A percentile compares a stretch with the other conserved stretches of the same genome.
Conservation (phyloP, 1,140 invertebrate species). For the Caenorhabditis latens region DNA sequence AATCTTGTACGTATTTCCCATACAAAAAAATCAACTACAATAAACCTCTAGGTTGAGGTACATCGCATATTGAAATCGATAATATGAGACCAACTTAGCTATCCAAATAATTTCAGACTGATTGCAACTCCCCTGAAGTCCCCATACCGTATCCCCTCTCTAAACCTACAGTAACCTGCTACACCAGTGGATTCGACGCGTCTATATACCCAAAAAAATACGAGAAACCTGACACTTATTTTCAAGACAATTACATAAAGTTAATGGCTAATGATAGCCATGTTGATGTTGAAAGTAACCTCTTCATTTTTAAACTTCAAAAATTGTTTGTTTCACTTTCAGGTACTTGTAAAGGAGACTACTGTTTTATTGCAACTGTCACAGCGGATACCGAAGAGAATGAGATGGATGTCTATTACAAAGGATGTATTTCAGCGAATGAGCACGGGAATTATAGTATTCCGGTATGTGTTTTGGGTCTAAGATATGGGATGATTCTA, state of each 20-base stretch:
- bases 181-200: background rate
- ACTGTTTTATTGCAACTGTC: background rate
- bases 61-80: no score
- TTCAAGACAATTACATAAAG: background rate
- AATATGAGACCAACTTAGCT: no score
- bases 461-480: background rate
- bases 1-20: no score
- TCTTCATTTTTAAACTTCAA: background rate
- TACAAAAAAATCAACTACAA: no score
- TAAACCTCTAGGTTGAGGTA: no score
- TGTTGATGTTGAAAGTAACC: background rate
- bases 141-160: background rate
- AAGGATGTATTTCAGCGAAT: slow-evolving; percentile 6
- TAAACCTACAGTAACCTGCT: background rate
- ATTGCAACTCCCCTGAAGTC: background rate
- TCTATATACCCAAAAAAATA: background rate
- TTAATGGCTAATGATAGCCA: background rate
- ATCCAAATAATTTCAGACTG: background rate
- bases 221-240: background rate
- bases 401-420: background rate
- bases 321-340: background rate
- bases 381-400: background rate
- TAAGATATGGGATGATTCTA: background rate
- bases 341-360: background rate
- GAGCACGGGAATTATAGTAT: background rate